Evolutionary conservation across 2,888 invertebrate species (phyloP).

Genomic region (Nomada fucata): DNA sequence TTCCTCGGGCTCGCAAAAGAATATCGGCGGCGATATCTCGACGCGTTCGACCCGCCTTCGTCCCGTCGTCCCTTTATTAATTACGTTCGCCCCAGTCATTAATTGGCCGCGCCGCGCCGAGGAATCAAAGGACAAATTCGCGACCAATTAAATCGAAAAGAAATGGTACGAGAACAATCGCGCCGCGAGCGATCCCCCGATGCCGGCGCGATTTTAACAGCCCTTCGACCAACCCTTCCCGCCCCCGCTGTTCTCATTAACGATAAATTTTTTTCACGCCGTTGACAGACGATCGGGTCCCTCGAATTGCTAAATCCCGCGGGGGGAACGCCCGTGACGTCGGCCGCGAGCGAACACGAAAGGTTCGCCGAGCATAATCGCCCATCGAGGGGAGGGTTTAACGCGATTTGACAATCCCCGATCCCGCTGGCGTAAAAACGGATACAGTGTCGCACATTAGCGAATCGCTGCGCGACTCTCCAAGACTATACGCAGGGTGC

Average conservation of each 20-base stretch:
- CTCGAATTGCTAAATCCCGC: constrained; percentile 56
- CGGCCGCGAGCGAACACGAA: constrained; percentile 56
- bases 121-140: constrained; percentile 43
- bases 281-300: constrained; percentile 57
- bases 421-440: constrained; percentile 65
- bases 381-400: constrained; percentile 66
- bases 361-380: constrained; percentile 71
- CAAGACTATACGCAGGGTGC: constrained; percentile 56
- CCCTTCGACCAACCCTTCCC: constrained; percentile 7
- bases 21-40: neutral
- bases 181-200: constrained; percentile 6
- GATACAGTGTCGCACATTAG: constrained; percentile 56
- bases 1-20: constrained; percentile 41
- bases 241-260: constrained; percentile 47
- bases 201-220: constrained; percentile 29
- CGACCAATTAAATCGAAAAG: constrained; percentile 28
- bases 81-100: constrained; percentile 31
- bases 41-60: neutral
- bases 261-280: constrained; percentile 64
- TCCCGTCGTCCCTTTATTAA: constrained; percentile 36
- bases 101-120: constrained; percentile 27
- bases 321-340: constrained; percentile 46
- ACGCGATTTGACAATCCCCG: constrained; percentile 71
- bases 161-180: constrained; percentile 30
- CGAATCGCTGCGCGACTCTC: constrained; percentile 47